phyloP scores from a whole-genome alignment of 2,888 invertebrate genomes.

The Drosophila tripunctata region DNA sequence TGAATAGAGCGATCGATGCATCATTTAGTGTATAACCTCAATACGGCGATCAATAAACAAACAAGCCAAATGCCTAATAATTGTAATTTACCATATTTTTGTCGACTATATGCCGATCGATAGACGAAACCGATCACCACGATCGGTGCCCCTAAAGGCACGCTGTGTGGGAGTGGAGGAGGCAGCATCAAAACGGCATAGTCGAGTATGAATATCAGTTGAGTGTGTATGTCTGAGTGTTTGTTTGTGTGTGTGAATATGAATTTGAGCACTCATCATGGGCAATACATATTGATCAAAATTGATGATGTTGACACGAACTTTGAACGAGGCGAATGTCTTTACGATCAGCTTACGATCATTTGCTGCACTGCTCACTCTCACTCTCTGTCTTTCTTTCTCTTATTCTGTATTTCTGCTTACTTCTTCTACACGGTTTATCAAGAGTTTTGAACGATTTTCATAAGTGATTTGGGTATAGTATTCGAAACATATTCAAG shows the following conservation, averaged over 20 bases:
- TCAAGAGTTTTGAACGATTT: constrained; percentile 66
- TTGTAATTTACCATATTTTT: constrained; percentile 78
- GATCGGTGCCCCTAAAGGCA: constrained; percentile 62
- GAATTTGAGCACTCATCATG: constrained; percentile 42
- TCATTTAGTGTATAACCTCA: constrained; percentile 76
- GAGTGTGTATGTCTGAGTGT: not conserved
- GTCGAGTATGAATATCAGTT: constrained; percentile 16
- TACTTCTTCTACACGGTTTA: constrained; percentile 19
- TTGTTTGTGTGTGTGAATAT: constrained; percentile 1
- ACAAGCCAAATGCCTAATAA: constrained; percentile 79
- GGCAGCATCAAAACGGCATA: constrained; percentile 6
- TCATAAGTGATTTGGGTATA: constrained; percentile 52
- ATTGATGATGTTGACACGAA: constrained; percentile 81
- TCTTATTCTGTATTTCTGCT: not conserved
- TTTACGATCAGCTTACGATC: constrained; percentile 46
- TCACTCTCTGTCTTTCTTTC: not conserved
- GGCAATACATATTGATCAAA: constrained; percentile 77
- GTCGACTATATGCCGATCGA: constrained; percentile 70
- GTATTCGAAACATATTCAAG: constrained; percentile 60
- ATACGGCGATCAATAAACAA: constrained; percentile 76
- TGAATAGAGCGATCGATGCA: constrained; percentile 63
- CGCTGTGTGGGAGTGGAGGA: constrained; percentile 20
- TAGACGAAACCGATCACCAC: constrained; percentile 61
- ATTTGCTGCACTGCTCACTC: constrained; percentile 17
- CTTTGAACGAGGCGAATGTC: constrained; percentile 72